Evolutionary conservation across 1,140 invertebrate species (phyloP).

Genomic region (Tachypleus tridentatus): DNA sequence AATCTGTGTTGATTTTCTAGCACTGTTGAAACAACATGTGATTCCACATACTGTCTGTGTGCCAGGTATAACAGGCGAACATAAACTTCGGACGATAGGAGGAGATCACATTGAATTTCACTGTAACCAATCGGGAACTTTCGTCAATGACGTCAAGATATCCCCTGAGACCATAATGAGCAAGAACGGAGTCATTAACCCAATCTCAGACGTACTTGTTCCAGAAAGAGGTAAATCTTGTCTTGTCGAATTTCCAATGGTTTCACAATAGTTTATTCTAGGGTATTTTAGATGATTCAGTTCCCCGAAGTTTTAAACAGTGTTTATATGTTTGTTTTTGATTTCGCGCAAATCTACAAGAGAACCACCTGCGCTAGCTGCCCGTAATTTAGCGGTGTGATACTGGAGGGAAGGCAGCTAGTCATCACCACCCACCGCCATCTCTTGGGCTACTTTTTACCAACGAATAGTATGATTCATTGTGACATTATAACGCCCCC

Average conservation of each 20-base stretch:
- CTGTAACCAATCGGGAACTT: conserved; percentile 34
- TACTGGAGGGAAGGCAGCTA: no score
- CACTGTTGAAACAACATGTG: conserved; percentile 37
- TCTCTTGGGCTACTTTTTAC: no score
- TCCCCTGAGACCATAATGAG: conserved; percentile 31
- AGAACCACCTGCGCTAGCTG: no score
- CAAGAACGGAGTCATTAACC: conserved; percentile 36
- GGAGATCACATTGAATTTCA: conserved; percentile 30
- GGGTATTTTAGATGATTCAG: no score
- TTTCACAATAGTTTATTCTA: no score
- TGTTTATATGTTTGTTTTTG: no score
- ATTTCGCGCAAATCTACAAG: no score
- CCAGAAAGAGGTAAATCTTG: conserved; percentile 35
- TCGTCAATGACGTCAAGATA: conserved; percentile 29
- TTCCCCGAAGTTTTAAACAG: no score
- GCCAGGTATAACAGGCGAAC: conserved; percentile 36
- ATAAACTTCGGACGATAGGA: conserved; percentile 31
- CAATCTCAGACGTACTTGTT: conserved; percentile 35
- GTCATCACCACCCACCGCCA: no score
- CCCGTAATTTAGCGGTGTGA: no score
- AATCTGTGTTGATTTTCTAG: conserved; percentile 18
- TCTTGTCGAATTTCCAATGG: conserved; percentile 1
- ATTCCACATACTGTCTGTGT: conserved; percentile 37
- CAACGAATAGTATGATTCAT: no score
- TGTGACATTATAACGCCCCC: no score